Percentiles rank a stretch among this genome's conserved stretches.
These are phyloP conservation scores for Philonicus albiceps DNA, from an alignment of 2,888 invertebrate genomes.

Conservation along the genomic window DNA sequence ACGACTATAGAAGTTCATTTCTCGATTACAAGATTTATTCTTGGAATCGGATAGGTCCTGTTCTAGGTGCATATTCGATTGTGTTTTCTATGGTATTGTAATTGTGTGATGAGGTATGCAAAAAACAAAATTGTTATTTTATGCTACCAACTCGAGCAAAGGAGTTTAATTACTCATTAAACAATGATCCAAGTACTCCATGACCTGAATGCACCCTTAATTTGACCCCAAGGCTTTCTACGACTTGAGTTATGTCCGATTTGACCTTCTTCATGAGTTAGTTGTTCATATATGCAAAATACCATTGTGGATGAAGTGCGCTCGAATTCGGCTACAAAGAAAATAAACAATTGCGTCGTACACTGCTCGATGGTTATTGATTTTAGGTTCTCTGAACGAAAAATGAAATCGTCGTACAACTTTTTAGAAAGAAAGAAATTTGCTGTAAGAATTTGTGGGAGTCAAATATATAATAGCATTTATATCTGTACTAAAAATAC, in stretches of 20 bases:
- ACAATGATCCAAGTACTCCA: constrained; percentile 63
- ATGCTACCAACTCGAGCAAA: neutral
- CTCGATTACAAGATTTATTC: constrained; percentile 55
- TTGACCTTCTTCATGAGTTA: constrained; percentile 57
- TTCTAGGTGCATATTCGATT: constrained; percentile 61
- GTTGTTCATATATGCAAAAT: constrained; percentile 62
- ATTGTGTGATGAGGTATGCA: neutral
- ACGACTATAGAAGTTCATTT: constrained; percentile 59
- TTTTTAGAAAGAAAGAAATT: too few species aligned
- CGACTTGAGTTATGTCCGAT: constrained; percentile 58
- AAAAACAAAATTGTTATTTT: neutral
- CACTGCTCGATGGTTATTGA: constrained; percentile 59
- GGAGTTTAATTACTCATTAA: constrained; percentile 56
- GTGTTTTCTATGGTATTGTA: constrained; percentile 56
- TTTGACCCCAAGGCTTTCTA: constrained; percentile 55
- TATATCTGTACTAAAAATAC: too few species aligned
- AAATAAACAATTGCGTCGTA: constrained; percentile 61
- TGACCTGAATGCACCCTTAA: constrained; percentile 61
- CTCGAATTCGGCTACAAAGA: constrained; percentile 64
- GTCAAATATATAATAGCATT: too few species aligned
- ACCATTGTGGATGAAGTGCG: constrained; percentile 62
- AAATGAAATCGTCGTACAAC: neutral
- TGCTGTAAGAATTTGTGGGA: too few species aligned
- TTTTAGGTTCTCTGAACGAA: constrained; percentile 52
- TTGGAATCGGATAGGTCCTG: constrained; percentile 58